Percentiles rank a stretch among this genome's conserved stretches.
These are phyloP conservation scores for Lycocerus yunnanus DNA, from an alignment of 2,888 invertebrate species.

Conservation along the genomic window DNA sequence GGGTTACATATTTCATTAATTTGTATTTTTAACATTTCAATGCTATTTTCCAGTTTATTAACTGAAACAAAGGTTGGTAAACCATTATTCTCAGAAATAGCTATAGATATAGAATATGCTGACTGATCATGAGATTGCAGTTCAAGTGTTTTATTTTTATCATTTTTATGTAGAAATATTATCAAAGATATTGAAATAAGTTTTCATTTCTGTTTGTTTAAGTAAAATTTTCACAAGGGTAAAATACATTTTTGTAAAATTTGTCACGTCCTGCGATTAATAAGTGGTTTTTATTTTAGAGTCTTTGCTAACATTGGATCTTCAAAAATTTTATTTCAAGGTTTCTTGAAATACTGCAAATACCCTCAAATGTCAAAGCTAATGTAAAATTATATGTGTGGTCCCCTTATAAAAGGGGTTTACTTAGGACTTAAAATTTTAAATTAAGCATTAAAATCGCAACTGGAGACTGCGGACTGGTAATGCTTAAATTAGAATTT, in stretches of 20 bases:
- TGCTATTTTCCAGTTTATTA: neutral
- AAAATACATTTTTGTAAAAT: neutral
- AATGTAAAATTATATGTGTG: neutral
- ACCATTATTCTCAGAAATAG: neutral
- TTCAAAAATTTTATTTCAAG: neutral
- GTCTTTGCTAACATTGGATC: neutral
- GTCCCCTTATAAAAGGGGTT: neutral
- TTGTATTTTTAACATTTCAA: neutral
- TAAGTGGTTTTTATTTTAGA: neutral
- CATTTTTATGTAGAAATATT: neutral
- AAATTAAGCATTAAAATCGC: conserved; percentile 13
- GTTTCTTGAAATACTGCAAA: neutral
- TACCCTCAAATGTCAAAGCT: neutral
- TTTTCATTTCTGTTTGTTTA: neutral
- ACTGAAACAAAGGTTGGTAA: neutral
- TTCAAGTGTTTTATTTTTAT: neutral
- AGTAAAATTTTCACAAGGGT: neutral
- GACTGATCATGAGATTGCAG: neutral
- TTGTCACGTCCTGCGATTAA: neutral
- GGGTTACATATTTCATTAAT: neutral
- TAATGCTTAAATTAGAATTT: conserved; percentile 3
- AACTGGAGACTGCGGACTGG: conserved; percentile 1
- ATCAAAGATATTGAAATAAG: neutral
- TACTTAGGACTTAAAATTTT: conserved; percentile 9
- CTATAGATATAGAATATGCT: too few relatives aligned